These are phyloP conservation scores for Trogon surrucura DNA, from an alignment of 2,113 vertebrate genomes.

Conservation along the genomic window DNA sequence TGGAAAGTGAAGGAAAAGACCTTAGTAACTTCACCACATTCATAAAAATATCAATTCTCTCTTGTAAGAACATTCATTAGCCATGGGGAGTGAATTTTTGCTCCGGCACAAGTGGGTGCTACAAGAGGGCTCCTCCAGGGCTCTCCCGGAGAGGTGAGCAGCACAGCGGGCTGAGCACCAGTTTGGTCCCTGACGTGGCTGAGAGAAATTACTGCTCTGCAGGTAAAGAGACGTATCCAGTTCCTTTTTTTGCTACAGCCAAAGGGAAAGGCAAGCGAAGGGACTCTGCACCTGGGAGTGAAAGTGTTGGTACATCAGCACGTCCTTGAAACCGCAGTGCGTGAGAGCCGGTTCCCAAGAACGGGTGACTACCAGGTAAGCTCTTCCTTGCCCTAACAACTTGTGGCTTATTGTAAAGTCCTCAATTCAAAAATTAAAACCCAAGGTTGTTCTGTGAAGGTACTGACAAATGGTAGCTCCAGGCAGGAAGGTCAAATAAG, in stretches of 20 bases:
- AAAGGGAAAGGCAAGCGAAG: background rate
- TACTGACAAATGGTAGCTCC: background rate
- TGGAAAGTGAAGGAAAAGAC: background rate
- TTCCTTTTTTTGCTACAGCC: background rate
- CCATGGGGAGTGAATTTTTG: background rate
- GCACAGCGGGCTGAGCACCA: accelerated
- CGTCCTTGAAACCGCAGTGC: accelerated
- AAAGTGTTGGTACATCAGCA: background rate
- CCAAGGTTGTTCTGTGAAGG: background rate
- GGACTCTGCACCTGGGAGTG: background rate
- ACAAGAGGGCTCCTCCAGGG: background rate
- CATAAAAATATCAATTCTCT: background rate
- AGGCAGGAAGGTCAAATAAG: background rate
- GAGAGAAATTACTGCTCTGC: background rate
- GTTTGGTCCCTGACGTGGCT: background rate
- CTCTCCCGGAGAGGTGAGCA: background rate
- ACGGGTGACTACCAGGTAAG: background rate
- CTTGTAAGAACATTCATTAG: background rate
- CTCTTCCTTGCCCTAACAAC: background rate
- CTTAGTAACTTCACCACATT: background rate
- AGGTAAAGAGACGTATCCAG: background rate
- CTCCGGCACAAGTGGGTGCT: background rate
- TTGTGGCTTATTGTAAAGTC: background rate
- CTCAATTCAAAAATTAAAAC: background rate
- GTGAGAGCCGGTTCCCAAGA: background rate